Base-by-base conservation (phyloP, 1,140 invertebrate genomes). In the Pseudomyrmex gracilis region DNA sequence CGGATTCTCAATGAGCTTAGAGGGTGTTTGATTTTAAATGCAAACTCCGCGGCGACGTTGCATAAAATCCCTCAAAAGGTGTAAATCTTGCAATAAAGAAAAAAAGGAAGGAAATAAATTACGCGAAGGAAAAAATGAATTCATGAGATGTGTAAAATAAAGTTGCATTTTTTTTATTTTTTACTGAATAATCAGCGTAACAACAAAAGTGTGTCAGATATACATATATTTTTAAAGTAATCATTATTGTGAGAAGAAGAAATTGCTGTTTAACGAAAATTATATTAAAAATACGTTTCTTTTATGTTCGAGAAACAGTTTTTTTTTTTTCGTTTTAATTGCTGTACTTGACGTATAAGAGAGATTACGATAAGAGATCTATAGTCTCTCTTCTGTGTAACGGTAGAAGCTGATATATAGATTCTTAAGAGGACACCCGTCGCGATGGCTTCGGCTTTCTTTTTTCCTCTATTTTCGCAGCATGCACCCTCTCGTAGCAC, bases 401-500 rank as follows among this genome's bases (percentile, higher is more conserved):
- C 20, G 58, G 7, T 70, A 57, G 20, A 80, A 80, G 70, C 34
- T 49, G 58, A 12, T 80, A 70, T 80, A 66, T 58, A 58, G 67
- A 71, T 60, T n/a, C 12, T 70, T 78, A 68, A 78, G 43, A 5
- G 12, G 34, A 34, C 53, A 68, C 43, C 20, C 20, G 34, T 58
- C 43, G 15, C 34, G 47, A 15, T 43, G 17, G 64, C 64, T 34
- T 68, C 55, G n/a, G 55, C 10, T 68, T 20, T 51, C 13, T 55
- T 24, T 78, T 43, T 70, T 15, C 12, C 45, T 67, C 43, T 78
- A 53, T 78, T 78, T 68, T 78, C 53, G 47, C 51, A 45, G 20
- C 55, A 20, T 70, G 76, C 76, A 80, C 76, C 66, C 76, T 80
- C 76, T 80, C 76, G 76, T 80, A 80, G 71, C 66, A 55, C 67